Evolutionary conservation across 2,113 vertebrate species (phyloP).

Genomic region (Rhizomys pruinosus): DNA sequence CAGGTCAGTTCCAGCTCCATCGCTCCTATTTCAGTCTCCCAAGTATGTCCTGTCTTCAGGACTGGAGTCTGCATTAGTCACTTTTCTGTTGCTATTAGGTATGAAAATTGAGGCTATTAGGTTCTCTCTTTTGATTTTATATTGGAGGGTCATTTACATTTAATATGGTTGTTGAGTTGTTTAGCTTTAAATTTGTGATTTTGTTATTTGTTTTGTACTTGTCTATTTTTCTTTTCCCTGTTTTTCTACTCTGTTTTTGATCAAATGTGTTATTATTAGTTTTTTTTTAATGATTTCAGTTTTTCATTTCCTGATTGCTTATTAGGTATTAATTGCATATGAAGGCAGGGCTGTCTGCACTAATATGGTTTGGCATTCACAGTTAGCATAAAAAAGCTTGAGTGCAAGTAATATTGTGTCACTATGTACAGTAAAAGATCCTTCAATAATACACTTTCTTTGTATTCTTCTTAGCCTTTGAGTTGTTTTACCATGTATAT

Average conservation of each 20-base stretch:
- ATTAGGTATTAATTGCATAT: not conserved
- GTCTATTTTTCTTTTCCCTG: not conserved
- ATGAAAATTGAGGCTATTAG: too few species aligned
- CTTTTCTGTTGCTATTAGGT: too few species aligned
- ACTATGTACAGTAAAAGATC: not conserved
- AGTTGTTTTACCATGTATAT: not conserved
- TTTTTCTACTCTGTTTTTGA: not conserved
- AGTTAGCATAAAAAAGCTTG: not conserved
- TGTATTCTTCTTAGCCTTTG: not conserved
- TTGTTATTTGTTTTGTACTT: conserved; percentile 1
- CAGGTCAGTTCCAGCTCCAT: too few species aligned
- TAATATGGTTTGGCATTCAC: not conserved
- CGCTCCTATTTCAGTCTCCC: too few species aligned
- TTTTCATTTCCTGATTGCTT: not conserved
- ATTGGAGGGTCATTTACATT: conserved; percentile 7
- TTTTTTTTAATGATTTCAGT: not conserved
- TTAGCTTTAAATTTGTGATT: not conserved
- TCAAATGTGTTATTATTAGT: not conserved
- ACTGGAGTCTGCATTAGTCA: too few species aligned
- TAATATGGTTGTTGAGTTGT: not conserved
- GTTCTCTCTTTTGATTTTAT: too few species aligned
- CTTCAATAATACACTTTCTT: not conserved
- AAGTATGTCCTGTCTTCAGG: too few species aligned
- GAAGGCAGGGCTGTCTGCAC: not conserved
- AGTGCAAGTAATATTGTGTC: not conserved